Evolutionary conservation across 1,140 invertebrate species (phyloP).

Genomic region (Anastrepha obliqua): DNA sequence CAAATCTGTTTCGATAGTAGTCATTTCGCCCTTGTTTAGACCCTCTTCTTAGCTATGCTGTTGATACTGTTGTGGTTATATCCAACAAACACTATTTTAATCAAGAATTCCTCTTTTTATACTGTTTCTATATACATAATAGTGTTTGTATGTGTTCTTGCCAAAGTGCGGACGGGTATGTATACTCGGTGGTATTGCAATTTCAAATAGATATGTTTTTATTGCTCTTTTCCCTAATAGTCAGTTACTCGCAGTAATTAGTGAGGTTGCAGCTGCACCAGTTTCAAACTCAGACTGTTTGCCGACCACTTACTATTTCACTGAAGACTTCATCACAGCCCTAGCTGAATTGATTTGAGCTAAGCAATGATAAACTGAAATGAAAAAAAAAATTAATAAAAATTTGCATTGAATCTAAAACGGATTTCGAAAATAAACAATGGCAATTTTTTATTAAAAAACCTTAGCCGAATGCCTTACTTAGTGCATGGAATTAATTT

Average conservation of each 20-base stretch:
- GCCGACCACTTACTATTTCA: not conserved
- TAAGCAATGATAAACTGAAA: constrained; percentile 6
- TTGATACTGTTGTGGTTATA: not conserved
- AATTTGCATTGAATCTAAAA: not conserved
- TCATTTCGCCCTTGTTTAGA: not conserved
- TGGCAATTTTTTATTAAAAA: not conserved
- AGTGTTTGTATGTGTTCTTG: not conserved
- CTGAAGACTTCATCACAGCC: not conserved
- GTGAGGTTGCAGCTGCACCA: not conserved
- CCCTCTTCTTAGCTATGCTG: not conserved
- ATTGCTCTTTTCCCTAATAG: not conserved
- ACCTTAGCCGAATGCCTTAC: not conserved
- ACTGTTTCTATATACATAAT: not conserved
- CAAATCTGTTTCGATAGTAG: constrained; percentile 16
- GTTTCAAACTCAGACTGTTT: not conserved
- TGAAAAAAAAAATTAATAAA: not conserved
- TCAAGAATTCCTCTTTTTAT: not conserved
- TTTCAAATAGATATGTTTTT: constrained; percentile 29
- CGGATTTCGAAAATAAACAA: not conserved
- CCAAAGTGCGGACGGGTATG: not conserved
- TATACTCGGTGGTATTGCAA: constrained; percentile 20
- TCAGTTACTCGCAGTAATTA: not conserved
- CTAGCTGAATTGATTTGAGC: not conserved
- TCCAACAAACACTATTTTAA: no score
- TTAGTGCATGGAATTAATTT: not conserved